A percentile compares a stretch with the other conserved stretches of the same genome.
Evolutionary conservation across 2,797 vertebrate species (phyloP).

Genomic region (Paratrypauchen microcephalus): DNA sequence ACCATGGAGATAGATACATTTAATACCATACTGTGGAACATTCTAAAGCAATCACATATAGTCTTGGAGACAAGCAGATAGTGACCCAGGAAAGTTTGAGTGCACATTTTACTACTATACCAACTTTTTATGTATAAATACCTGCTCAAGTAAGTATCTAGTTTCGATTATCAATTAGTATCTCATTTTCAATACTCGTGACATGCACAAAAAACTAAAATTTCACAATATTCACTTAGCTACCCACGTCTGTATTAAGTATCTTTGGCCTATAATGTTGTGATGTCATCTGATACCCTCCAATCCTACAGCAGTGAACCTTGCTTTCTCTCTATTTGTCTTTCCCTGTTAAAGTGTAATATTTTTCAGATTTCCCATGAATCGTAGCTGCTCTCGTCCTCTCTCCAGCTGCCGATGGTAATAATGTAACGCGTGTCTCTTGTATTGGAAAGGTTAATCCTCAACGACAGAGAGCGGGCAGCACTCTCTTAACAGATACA

Average conservation of each 20-base stretch:
- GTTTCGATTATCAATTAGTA: too few relatives aligned
- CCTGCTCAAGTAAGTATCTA: too few relatives aligned
- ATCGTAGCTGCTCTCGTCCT: slow-evolving; percentile 28
- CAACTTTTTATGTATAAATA: too few relatives aligned
- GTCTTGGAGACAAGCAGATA: not conserved
- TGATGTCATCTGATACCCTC: too few relatives aligned
- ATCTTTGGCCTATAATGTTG: too few relatives aligned
- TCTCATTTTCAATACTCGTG: too few relatives aligned
- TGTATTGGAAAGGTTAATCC: slow-evolving; percentile 72
- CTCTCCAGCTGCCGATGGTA: slow-evolving; percentile 55
- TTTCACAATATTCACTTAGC: too few relatives aligned
- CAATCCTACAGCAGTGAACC: not conserved
- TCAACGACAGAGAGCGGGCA: slow-evolving; percentile 66
- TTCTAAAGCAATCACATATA: not conserved
- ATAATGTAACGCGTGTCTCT: slow-evolving; percentile 67
- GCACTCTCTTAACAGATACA: slow-evolving; percentile 60
- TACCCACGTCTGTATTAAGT: too few relatives aligned
- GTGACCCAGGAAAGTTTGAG: too few relatives aligned
- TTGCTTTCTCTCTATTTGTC: slow-evolving; percentile 1
- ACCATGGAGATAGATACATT: not conserved
- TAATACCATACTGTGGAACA: not conserved
- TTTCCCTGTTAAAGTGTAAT: slow-evolving; percentile 9
- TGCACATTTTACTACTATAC: too few relatives aligned
- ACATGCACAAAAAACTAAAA: too few relatives aligned
- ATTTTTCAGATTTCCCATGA: slow-evolving; percentile 43